Evolutionary conservation across 2,797 vertebrate genomes (phyloP).

Genomic region (Xerus rutilus): DNA sequence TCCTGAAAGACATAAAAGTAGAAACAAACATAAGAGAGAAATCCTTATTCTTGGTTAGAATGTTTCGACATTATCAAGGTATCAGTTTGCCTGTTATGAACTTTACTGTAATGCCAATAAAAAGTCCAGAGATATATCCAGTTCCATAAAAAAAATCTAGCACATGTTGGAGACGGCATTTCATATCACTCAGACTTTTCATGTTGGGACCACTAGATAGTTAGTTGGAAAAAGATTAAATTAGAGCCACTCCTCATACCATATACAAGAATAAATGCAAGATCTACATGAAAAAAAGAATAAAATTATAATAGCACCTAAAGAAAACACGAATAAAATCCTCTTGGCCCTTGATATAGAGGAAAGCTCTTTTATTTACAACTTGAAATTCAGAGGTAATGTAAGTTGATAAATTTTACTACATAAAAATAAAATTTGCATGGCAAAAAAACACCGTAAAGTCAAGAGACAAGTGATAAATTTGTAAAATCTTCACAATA

Average conservation of each 20-base stretch:
- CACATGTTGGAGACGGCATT: background rate
- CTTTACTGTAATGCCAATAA: no score
- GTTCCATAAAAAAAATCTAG: background rate
- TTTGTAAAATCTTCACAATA: background rate
- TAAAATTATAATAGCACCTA: background rate
- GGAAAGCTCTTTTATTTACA: background rate
- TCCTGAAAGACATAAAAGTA: background rate
- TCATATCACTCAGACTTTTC: background rate
- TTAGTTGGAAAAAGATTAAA: background rate
- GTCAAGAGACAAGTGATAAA: constrained; percentile 39
- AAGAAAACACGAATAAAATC: background rate
- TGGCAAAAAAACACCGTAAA: background rate
- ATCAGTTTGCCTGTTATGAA: background rate
- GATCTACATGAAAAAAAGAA: background rate
- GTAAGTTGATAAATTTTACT: constrained; percentile 1
- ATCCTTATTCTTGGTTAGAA: background rate
- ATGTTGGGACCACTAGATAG: background rate
- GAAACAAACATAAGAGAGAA: background rate
- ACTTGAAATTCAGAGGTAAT: constrained; percentile 14
- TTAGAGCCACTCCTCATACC: background rate
- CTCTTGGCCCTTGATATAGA: background rate
- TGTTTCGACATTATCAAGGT: background rate
- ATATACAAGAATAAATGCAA: background rate
- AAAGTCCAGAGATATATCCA: background rate
- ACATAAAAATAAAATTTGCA: background rate